Evolutionary conservation across 2,113 vertebrate species (phyloP).

Genomic region (Dolichallabes microphthalmus): DNA sequence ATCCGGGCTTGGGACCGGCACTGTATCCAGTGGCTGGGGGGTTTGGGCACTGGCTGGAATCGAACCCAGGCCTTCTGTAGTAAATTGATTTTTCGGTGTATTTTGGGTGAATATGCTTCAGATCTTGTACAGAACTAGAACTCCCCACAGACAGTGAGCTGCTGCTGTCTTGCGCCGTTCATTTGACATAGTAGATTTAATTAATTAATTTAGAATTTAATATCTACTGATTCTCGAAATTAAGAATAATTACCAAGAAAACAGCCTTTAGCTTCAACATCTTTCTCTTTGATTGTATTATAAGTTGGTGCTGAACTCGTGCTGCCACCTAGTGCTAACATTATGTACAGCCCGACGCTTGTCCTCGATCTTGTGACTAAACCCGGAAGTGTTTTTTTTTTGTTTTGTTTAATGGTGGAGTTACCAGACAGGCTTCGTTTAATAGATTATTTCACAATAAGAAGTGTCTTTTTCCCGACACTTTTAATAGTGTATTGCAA

Average conservation of each 20-base stretch:
- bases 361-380: constrained; percentile 43
- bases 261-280: background rate
- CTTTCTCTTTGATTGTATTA: background rate
- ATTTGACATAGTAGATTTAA: background rate
- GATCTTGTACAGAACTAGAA: background rate
- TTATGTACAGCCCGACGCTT: background rate
- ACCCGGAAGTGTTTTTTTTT: constrained; percentile 37
- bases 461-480: background rate
- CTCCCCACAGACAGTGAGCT: background rate
- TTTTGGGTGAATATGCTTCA: background rate
- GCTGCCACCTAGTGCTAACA: constrained; percentile 33
- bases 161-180: background rate
- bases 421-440: background rate
- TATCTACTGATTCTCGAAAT: constrained; percentile 15
- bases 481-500: background rate
- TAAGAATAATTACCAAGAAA: background rate
- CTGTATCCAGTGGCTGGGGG: too few relatives aligned
- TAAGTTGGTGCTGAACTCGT: background rate
- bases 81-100: background rate
- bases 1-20: too few relatives aligned
- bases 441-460: too few relatives aligned
- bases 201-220: background rate
- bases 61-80: too few relatives aligned
- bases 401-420: background rate
- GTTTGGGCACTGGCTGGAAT: too few relatives aligned